Conservation (phyloP, 2,797 vertebrate species). For the Siniperca undulata region DNA sequence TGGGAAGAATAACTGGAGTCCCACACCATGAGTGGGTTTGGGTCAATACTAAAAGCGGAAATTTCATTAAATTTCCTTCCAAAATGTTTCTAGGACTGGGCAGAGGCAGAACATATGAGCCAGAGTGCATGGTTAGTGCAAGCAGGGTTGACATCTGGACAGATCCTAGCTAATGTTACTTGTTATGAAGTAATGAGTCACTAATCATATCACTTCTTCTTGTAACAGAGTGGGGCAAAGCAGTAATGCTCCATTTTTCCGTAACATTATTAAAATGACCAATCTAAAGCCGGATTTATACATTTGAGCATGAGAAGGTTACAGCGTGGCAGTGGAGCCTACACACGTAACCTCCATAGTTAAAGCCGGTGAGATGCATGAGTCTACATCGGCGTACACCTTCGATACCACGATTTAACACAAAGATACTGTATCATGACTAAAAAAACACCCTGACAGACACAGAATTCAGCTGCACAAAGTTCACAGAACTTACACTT, state of each 20-base stretch:
- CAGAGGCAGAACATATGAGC: too few relatives aligned
- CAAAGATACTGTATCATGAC: not conserved
- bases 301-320: not conserved
- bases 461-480: not conserved
- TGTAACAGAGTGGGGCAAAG: not conserved
- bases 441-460: not conserved
- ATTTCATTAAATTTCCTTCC: too few relatives aligned
- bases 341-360: too few relatives aligned
- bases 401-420: not conserved
- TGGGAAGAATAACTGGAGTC: too few relatives aligned
- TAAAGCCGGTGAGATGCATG: not conserved
- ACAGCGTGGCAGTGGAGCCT: not conserved
- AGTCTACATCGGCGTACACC: not conserved
- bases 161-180: not conserved
- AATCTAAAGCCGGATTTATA: not conserved
- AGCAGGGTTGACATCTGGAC: too few relatives aligned
- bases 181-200: too few relatives aligned
- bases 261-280: not conserved
- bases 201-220: not conserved
- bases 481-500: constrained; percentile 24
- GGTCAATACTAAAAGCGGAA: too few relatives aligned
- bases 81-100: too few relatives aligned
- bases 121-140: too few relatives aligned
- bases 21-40: too few relatives aligned
- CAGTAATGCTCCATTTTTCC: not conserved